phyloP scores from a whole-genome alignment of 2,113 vertebrate species.

The Actinemys pallida region DNA sequence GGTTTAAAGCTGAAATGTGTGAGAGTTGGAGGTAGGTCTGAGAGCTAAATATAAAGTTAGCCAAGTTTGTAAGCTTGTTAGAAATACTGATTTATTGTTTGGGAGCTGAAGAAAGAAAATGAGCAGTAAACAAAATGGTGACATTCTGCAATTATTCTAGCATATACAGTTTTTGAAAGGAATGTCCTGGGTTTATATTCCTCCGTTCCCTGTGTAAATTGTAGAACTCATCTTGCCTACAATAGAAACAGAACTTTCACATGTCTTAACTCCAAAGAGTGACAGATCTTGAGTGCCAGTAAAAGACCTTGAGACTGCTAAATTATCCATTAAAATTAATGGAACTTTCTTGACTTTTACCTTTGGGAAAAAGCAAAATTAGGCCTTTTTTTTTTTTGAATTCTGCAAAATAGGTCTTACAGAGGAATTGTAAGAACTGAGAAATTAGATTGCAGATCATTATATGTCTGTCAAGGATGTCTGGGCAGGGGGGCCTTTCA shows the following conservation, averaged over 20 bases:
- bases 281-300: neutral
- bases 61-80: neutral
- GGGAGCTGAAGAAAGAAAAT: neutral
- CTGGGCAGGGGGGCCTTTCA: neutral
- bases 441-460: constrained; percentile 22
- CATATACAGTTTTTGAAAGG: neutral
- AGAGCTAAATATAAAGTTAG: neutral
- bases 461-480: neutral
- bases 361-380: constrained; percentile 8
- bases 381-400: neutral
- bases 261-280: neutral
- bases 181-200: neutral
- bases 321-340: constrained; percentile 34
- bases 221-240: neutral
- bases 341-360: neutral
- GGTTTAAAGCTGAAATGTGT: neutral
- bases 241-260: neutral
- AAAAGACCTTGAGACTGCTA: neutral
- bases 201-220: neutral
- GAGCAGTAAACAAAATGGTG: neutral
- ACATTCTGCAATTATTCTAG: neutral
- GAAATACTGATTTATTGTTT: neutral
- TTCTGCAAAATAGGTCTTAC: neutral
- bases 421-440: constrained; percentile 20
- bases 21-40: neutral